Base-by-base conservation (phyloP, 2,797 vertebrate species). In the Pristis pectinata region DNA sequence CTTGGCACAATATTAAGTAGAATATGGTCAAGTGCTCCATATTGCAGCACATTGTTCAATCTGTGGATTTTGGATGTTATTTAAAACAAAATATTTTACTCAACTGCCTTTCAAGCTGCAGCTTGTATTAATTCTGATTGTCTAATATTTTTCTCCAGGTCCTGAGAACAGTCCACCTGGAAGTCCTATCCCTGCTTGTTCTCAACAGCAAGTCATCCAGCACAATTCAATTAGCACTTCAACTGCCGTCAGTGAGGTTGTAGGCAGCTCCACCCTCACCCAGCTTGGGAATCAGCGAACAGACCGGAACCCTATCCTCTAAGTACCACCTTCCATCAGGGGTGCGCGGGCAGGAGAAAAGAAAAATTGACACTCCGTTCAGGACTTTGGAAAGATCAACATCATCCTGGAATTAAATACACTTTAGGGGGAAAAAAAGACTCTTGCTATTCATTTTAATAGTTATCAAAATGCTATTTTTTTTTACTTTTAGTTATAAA, bases 161-260 rank as follows among this genome's bases (percentile, higher is more conserved):
- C 99, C 99, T 0, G 99, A 99, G 96, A 99, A 98, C 96, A 99
- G 99, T 95, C 99, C 98, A 94, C 98, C 98, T 0, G 97, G 97
- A 44, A 99, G 99, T 95, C 99, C 99, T 0, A 96, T 97, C 94
- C 98, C 98, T 79, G 98, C 97, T 61, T 99, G 98, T 96, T 98
- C 98, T 95, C 99, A 99, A 97, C 99, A 99, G 96, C 99, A 99
- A 96, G 98, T 99, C 97, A 99, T 99, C 96, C 99, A 99, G 97
- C 99, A 99, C 98, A 99, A 99, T 97, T 99, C 98, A 97, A 99
- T 99, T 97, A 99, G 98, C 74, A 99, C 99, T 95, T 99, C 99
- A 96, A 99, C 98, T 0, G 96, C 97, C 56, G 97, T 98, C 97
- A 98, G 98, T 0, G 97, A 98, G 94, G 97, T 97, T 1, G 97